phyloP scores from a whole-genome alignment of 2,888 invertebrate genomes.

The Pyrrhia umbra region DNA sequence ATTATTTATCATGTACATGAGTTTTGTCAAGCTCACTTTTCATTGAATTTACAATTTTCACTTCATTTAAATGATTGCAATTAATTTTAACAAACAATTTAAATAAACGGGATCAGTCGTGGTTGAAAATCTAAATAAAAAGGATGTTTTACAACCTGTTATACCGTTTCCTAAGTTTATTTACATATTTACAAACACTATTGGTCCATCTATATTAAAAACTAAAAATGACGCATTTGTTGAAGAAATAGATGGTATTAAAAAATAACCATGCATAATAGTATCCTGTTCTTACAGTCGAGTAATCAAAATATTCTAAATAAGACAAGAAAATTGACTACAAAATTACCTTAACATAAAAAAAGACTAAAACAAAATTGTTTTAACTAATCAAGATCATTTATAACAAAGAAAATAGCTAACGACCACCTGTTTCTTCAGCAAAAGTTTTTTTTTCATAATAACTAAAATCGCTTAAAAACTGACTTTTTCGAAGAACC shows the following conservation, averaged over 20 bases:
- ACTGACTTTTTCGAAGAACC: constrained; percentile 58
- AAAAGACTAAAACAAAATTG: background rate
- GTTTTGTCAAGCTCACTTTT: background rate
- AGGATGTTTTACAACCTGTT: constrained; percentile 80
- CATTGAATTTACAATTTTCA: constrained; percentile 9
- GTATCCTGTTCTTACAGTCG: too few relatives aligned
- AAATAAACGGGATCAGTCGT: constrained; percentile 71
- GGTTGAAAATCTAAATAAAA: constrained; percentile 67
- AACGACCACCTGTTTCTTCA: constrained; percentile 44
- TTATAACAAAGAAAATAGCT: constrained; percentile 15
- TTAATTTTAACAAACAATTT: constrained; percentile 1
- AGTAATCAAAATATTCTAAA: background rate
- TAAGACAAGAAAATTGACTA: too few relatives aligned
- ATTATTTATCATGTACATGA: background rate
- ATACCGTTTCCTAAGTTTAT: constrained; percentile 81
- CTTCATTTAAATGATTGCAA: background rate
- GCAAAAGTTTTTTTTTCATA: constrained; percentile 39
- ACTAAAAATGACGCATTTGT: constrained; percentile 60
- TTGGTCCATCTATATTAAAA: constrained; percentile 88
- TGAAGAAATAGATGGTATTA: constrained; percentile 46
- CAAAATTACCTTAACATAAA: background rate
- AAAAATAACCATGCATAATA: too few relatives aligned
- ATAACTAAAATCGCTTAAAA: constrained; percentile 49
- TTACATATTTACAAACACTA: constrained; percentile 88
- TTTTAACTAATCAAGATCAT: constrained; percentile 6